Base-by-base conservation (phyloP, 2,888 invertebrate genomes). In the Drosophila monieri region DNA sequence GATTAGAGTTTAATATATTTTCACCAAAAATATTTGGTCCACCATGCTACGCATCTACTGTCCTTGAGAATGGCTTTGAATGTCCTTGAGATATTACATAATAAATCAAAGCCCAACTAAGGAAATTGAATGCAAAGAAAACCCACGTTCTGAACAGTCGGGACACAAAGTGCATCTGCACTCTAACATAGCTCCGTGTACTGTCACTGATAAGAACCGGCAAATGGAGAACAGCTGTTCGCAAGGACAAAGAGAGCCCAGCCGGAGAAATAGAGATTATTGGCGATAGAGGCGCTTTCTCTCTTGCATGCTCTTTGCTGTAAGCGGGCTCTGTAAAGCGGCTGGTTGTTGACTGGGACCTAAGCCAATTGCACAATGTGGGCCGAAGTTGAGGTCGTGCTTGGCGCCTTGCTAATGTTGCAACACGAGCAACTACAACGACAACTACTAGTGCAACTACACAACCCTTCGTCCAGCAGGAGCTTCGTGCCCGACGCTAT, bases 31-130 rank as follows among this genome's bases (percentile, higher is more conserved):
- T n/a, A n/a, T 2, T 35, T 6, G n/a, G n/a, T 35, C 14, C n/a
- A n/a, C n/a, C n/a, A 6, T 6, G n/a, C 6, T 21, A 12, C 21
- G 43, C 1, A 4, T 12, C 10, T 12, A 43, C 43, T 43, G 43
- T 46, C 35, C 62, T 73, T 88, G n/a, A n/a, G n/a, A n/a, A n/a
- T n/a, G n/a, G n/a, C n/a, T n/a, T n/a, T n/a, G n/a, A 67, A 70
- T 88, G 89, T 81, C 88, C 88, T 89, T 89, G 89, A 77, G 70
- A 76, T 74, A 83, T 87, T 88, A 85, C 83, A 89, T 80, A 89
- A 87, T 72, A 76, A 78, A 80, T 80, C 78, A 83, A 68, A 65
- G 46, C 73, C 71, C 53, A 78, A 68, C 76, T 70, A 71, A 72
- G 72, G 61, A 66, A 69, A 61, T 56, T 35, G 41, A 23, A 69